These are phyloP conservation scores for Amphipoea lucens DNA, from an alignment of 2,888 invertebrate species.

Conservation along the genomic window DNA sequence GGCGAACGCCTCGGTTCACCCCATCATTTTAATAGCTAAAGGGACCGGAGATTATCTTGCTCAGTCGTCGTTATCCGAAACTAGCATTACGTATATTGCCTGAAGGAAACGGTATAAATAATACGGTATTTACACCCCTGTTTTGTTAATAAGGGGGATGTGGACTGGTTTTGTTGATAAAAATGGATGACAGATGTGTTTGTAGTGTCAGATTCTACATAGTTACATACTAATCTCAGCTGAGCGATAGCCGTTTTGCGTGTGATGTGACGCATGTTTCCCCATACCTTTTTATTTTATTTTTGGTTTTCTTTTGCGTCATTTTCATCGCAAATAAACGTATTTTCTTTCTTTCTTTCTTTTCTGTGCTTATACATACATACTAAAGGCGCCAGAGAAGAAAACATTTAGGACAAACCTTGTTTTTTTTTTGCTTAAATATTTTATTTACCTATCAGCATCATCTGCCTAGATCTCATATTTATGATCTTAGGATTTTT, in stretches of 20 bases:
- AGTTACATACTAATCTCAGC: not conserved
- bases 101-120: slow-evolving; percentile 58
- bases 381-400: no score
- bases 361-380: not conserved
- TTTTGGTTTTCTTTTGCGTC: no score
- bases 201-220: not conserved
- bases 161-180: slow-evolving; percentile 20
- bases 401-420: no score
- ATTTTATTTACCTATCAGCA: no score
- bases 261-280: no score
- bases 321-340: no score
- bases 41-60: slow-evolving; percentile 67
- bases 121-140: slow-evolving; percentile 60
- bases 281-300: no score
- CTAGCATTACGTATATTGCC: slow-evolving; percentile 61
- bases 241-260: no score
- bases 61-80: slow-evolving; percentile 58
- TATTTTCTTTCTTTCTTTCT: no score
- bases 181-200: not conserved
- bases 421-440: no score
- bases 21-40: slow-evolving; percentile 75
- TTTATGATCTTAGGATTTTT: no score
- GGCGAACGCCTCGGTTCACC: slow-evolving; percentile 61
- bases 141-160: slow-evolving; percentile 34
- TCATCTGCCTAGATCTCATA: no score